Base-by-base conservation (phyloP, 2,113 vertebrate species). In the Rhinolophus ferrumequinum region DNA sequence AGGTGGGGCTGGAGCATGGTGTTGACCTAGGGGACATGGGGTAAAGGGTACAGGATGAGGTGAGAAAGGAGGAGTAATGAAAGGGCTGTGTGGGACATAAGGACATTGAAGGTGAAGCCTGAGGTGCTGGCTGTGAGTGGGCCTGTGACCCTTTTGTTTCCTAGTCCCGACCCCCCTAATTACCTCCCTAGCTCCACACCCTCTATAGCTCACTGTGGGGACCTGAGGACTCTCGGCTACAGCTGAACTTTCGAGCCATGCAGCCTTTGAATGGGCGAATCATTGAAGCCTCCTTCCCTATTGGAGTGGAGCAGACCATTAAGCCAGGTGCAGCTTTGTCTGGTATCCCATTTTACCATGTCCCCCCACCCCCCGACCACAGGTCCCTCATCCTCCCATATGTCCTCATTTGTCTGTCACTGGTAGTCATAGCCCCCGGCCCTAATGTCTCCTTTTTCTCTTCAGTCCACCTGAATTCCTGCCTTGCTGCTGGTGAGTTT, bases 1-100 rank as follows among this genome's bases (percentile, higher is more conserved):
- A 99, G 99, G 99, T 99, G 56, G 64, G 97, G 58, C 50, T 64
- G 72, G 44, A 41, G 35, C 13, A 1, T 18, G 75, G 35, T 58
- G 16, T 12, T 67, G 30, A 35, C 22, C 16, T 0, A 3, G 28
- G 54, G 47, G 28, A 1, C 28, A 21, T 13, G 79, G 64, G 47
- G 19, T 33, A 50, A 30, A 35, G n/a, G 19, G 33, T 10, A 1
- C 35, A 64, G 50, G 35, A 47, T 35, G 30, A 76, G 52, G 24
- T 24, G 28, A 62, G 60, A 16, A 47, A 50, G 6, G 52, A 70
- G 21, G 28, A 24, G 18, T 26, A 19, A 41, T 47, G n/a, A 44
- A 60, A 54, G 12, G 7, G 14, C 16, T 0, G 0, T 2, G 52
- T 35, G 24, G 64, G 38, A 4, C 21, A n/a, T 3, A 12, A 30